Conservation (phyloP, 2,797 vertebrate genomes). For the Nyctalus aviator region DNA sequence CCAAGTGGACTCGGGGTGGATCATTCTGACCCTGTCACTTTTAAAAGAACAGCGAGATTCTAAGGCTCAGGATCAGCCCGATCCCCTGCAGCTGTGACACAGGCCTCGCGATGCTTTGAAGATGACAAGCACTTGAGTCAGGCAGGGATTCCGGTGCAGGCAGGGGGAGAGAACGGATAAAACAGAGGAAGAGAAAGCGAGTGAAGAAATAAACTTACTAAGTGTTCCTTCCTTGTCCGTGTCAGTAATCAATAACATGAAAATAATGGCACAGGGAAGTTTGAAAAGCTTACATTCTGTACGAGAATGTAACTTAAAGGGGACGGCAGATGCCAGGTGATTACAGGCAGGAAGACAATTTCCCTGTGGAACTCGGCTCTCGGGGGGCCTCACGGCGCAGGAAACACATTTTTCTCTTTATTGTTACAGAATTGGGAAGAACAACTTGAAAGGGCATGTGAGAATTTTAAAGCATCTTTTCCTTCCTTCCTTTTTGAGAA, state of each 20-base stretch:
- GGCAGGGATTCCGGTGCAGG: neutral
- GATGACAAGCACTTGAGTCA: neutral
- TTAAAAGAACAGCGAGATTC: slow-evolving; percentile 32
- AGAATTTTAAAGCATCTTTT: slow-evolving; percentile 54
- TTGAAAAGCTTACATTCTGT: neutral
- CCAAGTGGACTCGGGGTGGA: neutral
- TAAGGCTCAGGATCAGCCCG: neutral
- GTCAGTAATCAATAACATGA: neutral
- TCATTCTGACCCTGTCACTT: neutral
- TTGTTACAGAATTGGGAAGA: slow-evolving; percentile 32
- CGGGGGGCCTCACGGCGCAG: neutral
- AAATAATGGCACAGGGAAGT: neutral
- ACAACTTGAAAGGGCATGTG: slow-evolving; percentile 46
- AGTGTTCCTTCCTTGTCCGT: neutral
- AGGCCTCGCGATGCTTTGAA: slow-evolving; percentile 47
- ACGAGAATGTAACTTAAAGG: neutral
- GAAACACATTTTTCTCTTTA: slow-evolving; percentile 64
- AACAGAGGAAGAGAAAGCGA: neutral
- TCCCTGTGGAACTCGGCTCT: neutral
- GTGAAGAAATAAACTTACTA: neutral
- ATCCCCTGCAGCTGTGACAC: neutral
- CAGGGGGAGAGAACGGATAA: neutral
- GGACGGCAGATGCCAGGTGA: slow-evolving; percentile 4
- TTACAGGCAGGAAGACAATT: neutral
- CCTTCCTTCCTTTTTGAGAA: slow-evolving; percentile 48